These are phyloP conservation scores for Oreochromis grahami DNA, from an alignment of 2,797 vertebrate species.

Conservation along the genomic window DNA sequence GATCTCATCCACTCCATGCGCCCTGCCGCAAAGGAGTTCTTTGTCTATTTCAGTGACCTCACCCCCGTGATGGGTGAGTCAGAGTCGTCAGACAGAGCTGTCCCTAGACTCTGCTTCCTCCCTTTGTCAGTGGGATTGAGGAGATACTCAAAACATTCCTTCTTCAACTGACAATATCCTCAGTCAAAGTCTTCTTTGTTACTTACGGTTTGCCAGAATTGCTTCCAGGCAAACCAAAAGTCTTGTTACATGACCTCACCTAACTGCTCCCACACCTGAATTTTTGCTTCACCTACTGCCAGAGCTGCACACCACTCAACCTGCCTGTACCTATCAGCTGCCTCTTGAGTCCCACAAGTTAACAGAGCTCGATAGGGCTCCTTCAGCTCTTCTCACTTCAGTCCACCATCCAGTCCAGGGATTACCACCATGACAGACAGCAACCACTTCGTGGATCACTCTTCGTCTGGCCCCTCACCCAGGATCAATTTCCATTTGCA, in stretches of 20 bases:
- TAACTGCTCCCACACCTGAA: neutral
- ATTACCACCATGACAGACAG: neutral
- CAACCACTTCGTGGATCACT: neutral
- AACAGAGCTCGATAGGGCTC: neutral
- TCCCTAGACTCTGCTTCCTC: neutral
- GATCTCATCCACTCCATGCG: neutral
- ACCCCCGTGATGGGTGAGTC: neutral
- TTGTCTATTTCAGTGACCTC: neutral
- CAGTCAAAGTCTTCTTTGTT: neutral
- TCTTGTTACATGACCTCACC: neutral
- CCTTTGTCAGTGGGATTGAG: neutral
- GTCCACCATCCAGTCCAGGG: neutral
- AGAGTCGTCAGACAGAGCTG: neutral
- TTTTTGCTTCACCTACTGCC: neutral
- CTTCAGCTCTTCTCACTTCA: neutral
- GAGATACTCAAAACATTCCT: neutral
- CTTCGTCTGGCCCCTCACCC: neutral
- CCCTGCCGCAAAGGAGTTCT: neutral
- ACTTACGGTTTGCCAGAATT: neutral
- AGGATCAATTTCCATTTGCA: neutral
- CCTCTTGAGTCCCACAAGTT: neutral
- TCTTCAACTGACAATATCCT: neutral
- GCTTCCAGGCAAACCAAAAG: neutral
- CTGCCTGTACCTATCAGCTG: neutral
- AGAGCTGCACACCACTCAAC: neutral